phyloP scores from a whole-genome alignment of 2,888 invertebrate species.

The Polydesmus complanatus region DNA sequence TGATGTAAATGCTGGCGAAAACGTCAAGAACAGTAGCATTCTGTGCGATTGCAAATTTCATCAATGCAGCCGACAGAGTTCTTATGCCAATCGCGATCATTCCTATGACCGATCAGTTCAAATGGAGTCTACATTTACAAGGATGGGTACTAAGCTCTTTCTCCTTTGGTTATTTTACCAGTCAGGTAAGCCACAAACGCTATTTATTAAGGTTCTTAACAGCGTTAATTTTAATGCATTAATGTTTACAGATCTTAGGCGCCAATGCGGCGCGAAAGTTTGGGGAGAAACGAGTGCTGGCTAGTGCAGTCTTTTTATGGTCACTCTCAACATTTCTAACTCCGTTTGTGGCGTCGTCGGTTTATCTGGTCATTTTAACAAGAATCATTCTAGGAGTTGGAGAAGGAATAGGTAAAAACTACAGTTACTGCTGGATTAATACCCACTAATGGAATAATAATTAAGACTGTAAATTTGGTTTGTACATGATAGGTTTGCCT shows the following conservation, averaged over 20 bases:
- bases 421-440: not conserved
- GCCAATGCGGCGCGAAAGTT: constrained; percentile 51
- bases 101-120: constrained; percentile 54
- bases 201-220: not conserved
- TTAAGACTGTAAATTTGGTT: not conserved
- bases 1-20: constrained; percentile 14
- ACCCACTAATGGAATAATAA: not conserved
- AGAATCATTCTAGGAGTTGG: constrained; percentile 54
- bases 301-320: constrained; percentile 55
- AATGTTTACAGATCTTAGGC: constrained; percentile 44
- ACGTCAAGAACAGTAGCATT: constrained; percentile 39
- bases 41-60: constrained; percentile 58
- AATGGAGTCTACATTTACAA: constrained; percentile 54
- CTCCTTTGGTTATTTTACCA: constrained; percentile 59
- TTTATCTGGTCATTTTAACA: constrained; percentile 47
- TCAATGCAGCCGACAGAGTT: constrained; percentile 59
- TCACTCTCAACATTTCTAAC: constrained; percentile 55
- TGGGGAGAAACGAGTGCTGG: constrained; percentile 52
- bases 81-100: constrained; percentile 65
- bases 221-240: constrained; percentile 1
- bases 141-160: constrained; percentile 62
- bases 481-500: constrained; percentile 43
- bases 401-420: constrained; percentile 51
- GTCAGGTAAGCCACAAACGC: too few relatives aligned
- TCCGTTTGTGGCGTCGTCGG: constrained; percentile 47